Base-by-base conservation (phyloP, 2,888 invertebrate genomes). In the Nomada goodeniana region DNA sequence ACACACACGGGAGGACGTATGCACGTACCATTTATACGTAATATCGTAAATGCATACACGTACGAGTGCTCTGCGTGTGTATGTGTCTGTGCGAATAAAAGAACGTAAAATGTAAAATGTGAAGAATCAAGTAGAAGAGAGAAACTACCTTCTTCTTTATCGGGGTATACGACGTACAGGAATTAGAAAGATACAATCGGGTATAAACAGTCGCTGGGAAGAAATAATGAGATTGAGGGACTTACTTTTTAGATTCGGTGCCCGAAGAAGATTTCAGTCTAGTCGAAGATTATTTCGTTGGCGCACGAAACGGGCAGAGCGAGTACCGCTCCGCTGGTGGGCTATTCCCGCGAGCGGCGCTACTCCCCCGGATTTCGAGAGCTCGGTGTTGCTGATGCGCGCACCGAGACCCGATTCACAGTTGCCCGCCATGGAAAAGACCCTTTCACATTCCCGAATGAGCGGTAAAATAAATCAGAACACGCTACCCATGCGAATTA, bases 271-370 rank as follows among this genome's bases (percentile, higher is more conserved):
- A 90, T 89, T 92, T 88, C 92, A 91, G 91, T 92, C 90, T 92
- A 91, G 92, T 91, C 92, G 90, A 91, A 92, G 92, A 72, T 23
- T 82, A 91, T 92, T 93, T 93, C 89, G 92, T 91, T 92, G 91
- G 80, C 82, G 92, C 83, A 86, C 92, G 92, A 93, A 93, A 93
- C 92, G 91, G 91, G 91, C 90, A 92, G 90, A 91, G 91, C 81
- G 91, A 92, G 84, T 78, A 81, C 87, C 90, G 88, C 90, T 90
- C 90, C 74, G 89, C 91, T 86, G 86, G 87, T 82, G 89, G 92
- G 86, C 92, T 93, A 91, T 93, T 93, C 93, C 90, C 89, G 87
- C 90, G 90, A 92, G 91, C 93, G 92, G 90, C 89, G 91, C 90
- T 92, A 91, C 92, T 93, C 93, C 93, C 93, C 90, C 80, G 50